Evolutionary conservation across 2,888 invertebrate species (phyloP).

Genomic region (Agonopterix subpropinquella): DNA sequence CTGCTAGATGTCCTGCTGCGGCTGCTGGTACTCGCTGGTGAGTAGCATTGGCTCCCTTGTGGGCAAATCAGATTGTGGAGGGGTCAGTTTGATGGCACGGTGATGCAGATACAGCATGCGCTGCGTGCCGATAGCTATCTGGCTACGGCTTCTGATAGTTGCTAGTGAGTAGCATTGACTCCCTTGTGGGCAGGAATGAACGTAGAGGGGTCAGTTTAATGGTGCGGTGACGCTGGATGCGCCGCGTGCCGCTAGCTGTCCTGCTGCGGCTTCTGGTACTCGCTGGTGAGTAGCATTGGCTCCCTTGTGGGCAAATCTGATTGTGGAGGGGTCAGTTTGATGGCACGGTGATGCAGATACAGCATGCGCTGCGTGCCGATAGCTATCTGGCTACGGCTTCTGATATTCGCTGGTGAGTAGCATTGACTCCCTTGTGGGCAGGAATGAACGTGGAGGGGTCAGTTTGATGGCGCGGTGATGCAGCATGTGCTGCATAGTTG

Average conservation of each 20-base stretch:
- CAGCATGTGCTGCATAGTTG: no score
- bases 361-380: slow-evolving; percentile 61
- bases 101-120: slow-evolving; percentile 69
- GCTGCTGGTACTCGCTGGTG: slow-evolving; percentile 50
- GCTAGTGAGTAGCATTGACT: slow-evolving; percentile 33
- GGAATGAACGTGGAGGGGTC: slow-evolving; percentile 8
- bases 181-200: slow-evolving; percentile 7
- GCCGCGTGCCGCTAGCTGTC: slow-evolving; percentile 55
- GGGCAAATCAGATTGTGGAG: slow-evolving; percentile 1
- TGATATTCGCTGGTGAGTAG: slow-evolving; percentile 48
- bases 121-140: slow-evolving; percentile 54
- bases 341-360: slow-evolving; percentile 68
- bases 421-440: no score
- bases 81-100: slow-evolving; percentile 49
- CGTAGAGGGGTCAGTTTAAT: slow-evolving; percentile 29
- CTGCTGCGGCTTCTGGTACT: slow-evolving; percentile 56
- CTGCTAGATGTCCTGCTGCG: slow-evolving; percentile 65
- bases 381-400: slow-evolving; percentile 62
- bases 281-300: slow-evolving; percentile 35
- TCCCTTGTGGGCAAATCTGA: not conserved
- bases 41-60: not conserved
- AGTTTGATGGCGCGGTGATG: slow-evolving; percentile 59
- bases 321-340: slow-evolving; percentile 24
- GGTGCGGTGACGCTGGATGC: slow-evolving; percentile 69
- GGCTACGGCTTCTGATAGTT: slow-evolving; percentile 61